Evolutionary conservation across 2,797 vertebrate genomes (phyloP).

Genomic region (Malacoraja senta): DNA sequence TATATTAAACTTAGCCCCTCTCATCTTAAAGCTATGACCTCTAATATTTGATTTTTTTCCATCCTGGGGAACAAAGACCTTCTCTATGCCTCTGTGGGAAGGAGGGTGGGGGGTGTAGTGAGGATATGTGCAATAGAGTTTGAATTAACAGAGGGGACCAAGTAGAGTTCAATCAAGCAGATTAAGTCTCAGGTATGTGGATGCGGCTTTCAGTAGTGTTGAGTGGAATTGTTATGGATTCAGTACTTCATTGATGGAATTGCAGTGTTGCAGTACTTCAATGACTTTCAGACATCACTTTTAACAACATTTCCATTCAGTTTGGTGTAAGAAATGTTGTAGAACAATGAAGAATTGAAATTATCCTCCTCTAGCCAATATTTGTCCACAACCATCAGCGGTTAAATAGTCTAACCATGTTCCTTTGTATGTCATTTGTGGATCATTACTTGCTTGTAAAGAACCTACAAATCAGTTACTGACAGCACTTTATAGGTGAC

Average conservation of each 20-base stretch:
- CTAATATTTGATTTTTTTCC: too few relatives aligned
- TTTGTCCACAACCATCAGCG: neutral
- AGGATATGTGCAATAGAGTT: too few relatives aligned
- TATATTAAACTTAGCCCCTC: too few relatives aligned
- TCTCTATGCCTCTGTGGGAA: too few relatives aligned
- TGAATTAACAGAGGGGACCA: too few relatives aligned
- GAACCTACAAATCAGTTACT: neutral
- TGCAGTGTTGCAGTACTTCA: neutral
- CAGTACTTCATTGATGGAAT: neutral
- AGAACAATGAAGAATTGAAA: neutral
- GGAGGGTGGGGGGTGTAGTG: too few relatives aligned
- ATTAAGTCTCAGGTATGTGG: too few relatives aligned
- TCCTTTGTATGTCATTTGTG: neutral
- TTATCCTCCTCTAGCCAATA: neutral
- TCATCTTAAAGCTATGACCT: too few relatives aligned
- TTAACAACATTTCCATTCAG: neutral
- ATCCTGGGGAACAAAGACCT: too few relatives aligned
- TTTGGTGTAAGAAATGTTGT: neutral
- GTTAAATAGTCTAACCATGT: neutral
- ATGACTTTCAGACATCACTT: neutral
- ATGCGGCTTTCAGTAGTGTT: too few relatives aligned
- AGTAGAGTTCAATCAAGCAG: too few relatives aligned
- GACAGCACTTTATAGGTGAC: neutral
- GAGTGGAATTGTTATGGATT: too few relatives aligned
- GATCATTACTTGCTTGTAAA: neutral